Evolutionary conservation across 2,888 invertebrate species (phyloP).

Genomic region (Leptopterna dolabrata): DNA sequence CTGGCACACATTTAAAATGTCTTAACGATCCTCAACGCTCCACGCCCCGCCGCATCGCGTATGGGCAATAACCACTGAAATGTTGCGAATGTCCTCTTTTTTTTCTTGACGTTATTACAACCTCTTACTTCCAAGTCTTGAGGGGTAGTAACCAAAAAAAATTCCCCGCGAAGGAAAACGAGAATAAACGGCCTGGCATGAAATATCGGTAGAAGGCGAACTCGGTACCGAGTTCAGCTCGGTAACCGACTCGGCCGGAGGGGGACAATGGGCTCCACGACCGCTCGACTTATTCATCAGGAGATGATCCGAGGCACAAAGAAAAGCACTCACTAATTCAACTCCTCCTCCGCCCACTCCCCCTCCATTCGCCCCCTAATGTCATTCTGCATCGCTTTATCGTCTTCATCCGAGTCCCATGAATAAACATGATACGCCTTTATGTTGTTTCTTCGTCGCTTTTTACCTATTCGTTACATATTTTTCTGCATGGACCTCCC

Average conservation of each 20-base stretch:
- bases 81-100: neutral
- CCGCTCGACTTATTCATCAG: slow-evolving; percentile 35
- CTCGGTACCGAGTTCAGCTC: neutral
- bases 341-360: neutral
- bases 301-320: slow-evolving; percentile 37
- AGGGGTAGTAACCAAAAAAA: neutral
- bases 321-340: slow-evolving; percentile 42
- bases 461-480: slow-evolving; percentile 8
- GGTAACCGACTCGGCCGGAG: neutral
- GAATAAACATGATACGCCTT: slow-evolving; percentile 7
- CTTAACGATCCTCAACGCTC: neutral
- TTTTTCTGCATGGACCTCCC: neutral
- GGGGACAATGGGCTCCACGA: slow-evolving; percentile 17
- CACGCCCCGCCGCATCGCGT: neutral
- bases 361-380: neutral
- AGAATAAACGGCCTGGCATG: slow-evolving; percentile 26
- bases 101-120: neutral
- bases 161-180: neutral
- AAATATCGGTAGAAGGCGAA: slow-evolving; percentile 14
- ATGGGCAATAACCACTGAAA: neutral
- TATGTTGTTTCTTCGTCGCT: neutral
- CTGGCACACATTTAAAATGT: neutral
- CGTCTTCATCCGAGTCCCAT: slow-evolving; percentile 1
- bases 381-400: slow-evolving; percentile 11
- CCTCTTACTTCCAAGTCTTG: neutral